Evolutionary conservation across 2,888 invertebrate species (phyloP).

Genomic region (Dasypolia templi): DNA sequence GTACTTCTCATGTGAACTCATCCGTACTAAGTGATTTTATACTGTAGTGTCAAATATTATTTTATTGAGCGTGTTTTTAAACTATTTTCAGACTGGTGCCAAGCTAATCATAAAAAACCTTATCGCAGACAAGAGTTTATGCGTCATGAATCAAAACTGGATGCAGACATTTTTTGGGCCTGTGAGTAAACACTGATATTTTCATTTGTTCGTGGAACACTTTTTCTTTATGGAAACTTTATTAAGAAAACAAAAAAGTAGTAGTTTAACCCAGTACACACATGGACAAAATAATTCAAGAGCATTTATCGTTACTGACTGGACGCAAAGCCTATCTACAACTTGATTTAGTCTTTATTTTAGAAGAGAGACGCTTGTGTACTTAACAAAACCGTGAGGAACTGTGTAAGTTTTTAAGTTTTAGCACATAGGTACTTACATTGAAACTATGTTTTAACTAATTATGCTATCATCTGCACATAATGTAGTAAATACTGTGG

Average conservation of each 20-base stretch:
- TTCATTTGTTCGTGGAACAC: not conserved
- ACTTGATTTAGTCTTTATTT: not conserved
- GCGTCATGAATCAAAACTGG: constrained; percentile 87
- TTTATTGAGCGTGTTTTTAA: not conserved
- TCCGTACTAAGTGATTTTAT: not conserved
- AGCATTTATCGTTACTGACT: not conserved
- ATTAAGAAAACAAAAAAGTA: not conserved
- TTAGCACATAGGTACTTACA: too few species aligned
- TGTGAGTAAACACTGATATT: constrained; percentile 46
- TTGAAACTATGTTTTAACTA: too few species aligned
- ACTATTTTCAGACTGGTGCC: constrained; percentile 80
- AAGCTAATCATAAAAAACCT: constrained; percentile 84
- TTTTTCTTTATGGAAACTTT: not conserved
- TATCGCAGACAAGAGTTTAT: constrained; percentile 84
- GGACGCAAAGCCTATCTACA: not conserved
- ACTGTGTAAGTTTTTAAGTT: too few species aligned
- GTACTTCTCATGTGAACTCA: too few species aligned
- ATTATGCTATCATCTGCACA: too few species aligned
- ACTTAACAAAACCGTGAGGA: too few species aligned
- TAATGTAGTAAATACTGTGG: too few species aligned
- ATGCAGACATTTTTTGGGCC: constrained; percentile 88
- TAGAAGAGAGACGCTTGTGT: not conserved
- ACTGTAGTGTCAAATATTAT: not conserved
- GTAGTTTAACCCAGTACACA: not conserved
- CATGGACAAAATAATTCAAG: not conserved